Conservation (phyloP, 2,113 vertebrate species). For the Chiloscyllium plagiosum region DNA sequence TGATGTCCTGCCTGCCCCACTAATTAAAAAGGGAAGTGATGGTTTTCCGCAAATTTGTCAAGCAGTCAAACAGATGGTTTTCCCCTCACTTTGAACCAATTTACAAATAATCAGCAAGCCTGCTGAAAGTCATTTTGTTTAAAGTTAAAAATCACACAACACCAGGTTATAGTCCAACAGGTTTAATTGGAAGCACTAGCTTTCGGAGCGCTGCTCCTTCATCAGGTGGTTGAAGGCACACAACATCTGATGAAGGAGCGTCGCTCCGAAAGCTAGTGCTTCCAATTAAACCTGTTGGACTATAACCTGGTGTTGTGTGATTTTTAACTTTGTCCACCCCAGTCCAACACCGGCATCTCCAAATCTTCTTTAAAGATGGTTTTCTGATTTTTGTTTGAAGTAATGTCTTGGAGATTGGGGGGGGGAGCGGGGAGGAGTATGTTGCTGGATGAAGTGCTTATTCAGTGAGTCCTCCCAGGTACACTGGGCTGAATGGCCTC, state of each 20-base stretch:
- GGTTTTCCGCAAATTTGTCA: background rate
- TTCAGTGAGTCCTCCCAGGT: too few relatives aligned
- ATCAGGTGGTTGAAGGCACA: too few relatives aligned
- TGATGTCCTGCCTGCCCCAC: background rate
- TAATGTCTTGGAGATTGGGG: background rate
- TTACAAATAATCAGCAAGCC: background rate
- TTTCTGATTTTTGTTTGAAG: background rate
- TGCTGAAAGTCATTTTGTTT: background rate
- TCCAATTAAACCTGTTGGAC: too few relatives aligned
- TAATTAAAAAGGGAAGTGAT: background rate
- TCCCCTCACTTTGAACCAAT: background rate
- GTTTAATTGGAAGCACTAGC: too few relatives aligned
- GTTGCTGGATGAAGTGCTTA: background rate
- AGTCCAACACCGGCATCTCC: too few relatives aligned
- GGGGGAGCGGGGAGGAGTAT: background rate
- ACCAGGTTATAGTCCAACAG: too few relatives aligned
- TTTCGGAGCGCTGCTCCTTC: too few relatives aligned
- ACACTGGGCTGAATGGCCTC: background rate
- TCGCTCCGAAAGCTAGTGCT: too few relatives aligned
- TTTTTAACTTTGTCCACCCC: too few relatives aligned
- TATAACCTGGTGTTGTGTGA: too few relatives aligned
- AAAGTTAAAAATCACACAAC: background rate
- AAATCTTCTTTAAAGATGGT: background rate
- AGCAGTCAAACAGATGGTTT: background rate
- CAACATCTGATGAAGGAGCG: too few relatives aligned